These are phyloP conservation scores for Heliconius ethilla DNA, from an alignment of 2,888 invertebrate species.

Conservation along the genomic window DNA sequence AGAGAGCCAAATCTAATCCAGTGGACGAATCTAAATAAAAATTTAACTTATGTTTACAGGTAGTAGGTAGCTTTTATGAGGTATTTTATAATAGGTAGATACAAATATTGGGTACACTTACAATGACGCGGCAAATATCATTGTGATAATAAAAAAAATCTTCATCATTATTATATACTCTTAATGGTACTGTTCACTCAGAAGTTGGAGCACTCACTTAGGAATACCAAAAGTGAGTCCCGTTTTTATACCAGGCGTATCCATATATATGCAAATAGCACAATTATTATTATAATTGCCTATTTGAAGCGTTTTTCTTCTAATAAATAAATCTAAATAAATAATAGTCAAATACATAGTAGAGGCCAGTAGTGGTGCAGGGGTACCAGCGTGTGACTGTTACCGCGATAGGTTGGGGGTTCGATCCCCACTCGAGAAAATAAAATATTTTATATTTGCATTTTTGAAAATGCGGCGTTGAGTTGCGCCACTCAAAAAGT, in stretches of 20 bases:
- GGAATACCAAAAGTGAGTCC: conserved; percentile 12
- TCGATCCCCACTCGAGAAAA: not conserved
- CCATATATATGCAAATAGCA: conserved; percentile 4
- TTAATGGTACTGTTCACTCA: conserved; percentile 1
- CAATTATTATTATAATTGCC: conserved; percentile 17
- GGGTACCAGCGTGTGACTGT: not conserved
- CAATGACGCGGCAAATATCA: not conserved
- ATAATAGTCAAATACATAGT: not conserved
- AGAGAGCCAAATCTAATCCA: not conserved
- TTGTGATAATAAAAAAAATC: not conserved
- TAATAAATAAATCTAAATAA: conserved; percentile 18
- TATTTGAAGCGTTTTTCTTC: conserved; percentile 7
- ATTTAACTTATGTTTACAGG: not conserved
- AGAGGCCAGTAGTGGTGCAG: not conserved
- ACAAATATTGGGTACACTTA: not conserved
- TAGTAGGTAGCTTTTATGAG: not conserved
- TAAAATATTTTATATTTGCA: not conserved
- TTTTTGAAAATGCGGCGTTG: not conserved
- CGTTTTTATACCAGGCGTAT: conserved; percentile 10
- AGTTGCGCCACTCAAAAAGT: not conserved
- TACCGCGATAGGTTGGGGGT: not conserved
- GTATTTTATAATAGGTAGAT: not conserved
- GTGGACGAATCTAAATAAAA: not conserved
- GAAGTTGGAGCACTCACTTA: conserved; percentile 13
- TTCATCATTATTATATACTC: not conserved